A percentile compares a stretch with the other conserved stretches of the same genome.
phyloP scores from a whole-genome alignment of 2,113 vertebrate species.

The Paramisgurnus dabryanus region DNA sequence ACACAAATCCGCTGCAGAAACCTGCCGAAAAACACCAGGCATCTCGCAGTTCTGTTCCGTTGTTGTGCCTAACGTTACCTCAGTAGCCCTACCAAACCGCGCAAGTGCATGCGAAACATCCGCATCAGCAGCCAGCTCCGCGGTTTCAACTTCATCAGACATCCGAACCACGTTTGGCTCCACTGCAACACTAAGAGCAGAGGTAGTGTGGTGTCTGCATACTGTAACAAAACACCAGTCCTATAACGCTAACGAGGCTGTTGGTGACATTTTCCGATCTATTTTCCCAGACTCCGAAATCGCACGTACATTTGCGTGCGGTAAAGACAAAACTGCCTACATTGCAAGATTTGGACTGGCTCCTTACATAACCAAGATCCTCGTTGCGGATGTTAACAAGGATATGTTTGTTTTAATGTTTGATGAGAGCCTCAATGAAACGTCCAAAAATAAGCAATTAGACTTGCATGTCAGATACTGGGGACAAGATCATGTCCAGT shows the following conservation, averaged over 20 bases:
- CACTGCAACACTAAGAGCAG: not conserved
- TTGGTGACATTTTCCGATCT: not conserved
- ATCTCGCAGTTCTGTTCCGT: not conserved
- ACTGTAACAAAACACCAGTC: too few relatives aligned
- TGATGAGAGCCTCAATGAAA: not conserved
- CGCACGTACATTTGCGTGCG: not conserved
- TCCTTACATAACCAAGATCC: constrained; percentile 20
- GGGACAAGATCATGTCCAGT: constrained; percentile 3
- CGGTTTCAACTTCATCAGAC: too few relatives aligned
- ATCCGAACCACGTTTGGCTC: too few relatives aligned
- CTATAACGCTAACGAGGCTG: not conserved
- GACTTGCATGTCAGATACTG: constrained; percentile 26
- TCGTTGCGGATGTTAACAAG: constrained; percentile 20
- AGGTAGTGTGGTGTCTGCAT: not conserved
- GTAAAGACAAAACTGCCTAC: constrained; percentile 7
- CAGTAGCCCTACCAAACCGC: not conserved
- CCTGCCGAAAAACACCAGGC: not conserved
- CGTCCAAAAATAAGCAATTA: constrained; percentile 26
- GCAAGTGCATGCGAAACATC: too few relatives aligned
- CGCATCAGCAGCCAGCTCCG: too few relatives aligned
- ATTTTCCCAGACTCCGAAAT: constrained; percentile 4
- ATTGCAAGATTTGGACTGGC: constrained; percentile 17
- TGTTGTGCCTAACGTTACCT: too few relatives aligned
- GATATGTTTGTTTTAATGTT: not conserved
- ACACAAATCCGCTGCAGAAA: not conserved